Evolutionary conservation across 2,888 invertebrate species (phyloP).

Genomic region (Drosophila siamana): DNA sequence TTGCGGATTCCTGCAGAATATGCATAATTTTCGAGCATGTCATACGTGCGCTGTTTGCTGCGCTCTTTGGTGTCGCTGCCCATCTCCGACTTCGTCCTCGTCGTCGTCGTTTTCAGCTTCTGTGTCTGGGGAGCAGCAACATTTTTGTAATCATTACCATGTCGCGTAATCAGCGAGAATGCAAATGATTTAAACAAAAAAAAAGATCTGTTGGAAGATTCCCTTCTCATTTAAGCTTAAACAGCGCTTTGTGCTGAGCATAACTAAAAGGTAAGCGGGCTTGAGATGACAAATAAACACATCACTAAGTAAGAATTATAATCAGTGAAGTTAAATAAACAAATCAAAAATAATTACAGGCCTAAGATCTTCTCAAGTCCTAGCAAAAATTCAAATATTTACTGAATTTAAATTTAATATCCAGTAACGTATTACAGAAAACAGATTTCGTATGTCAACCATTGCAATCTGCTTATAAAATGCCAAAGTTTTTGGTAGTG

Average conservation of each 20-base stretch:
- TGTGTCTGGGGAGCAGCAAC: constrained; percentile 16
- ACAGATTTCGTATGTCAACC: background rate
- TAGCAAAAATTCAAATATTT: too few species aligned
- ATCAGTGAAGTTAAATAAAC: too few species aligned
- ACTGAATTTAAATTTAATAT: background rate
- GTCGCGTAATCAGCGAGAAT: constrained; percentile 75
- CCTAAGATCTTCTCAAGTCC: too few species aligned
- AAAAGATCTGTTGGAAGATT: constrained; percentile 33
- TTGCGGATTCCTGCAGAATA: constrained; percentile 65
- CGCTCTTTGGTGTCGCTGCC: constrained; percentile 38
- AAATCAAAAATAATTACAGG: too few species aligned
- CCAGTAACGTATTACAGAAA: background rate
- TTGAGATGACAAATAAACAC: background rate
- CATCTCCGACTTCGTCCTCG: background rate
- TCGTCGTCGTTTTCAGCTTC: background rate
- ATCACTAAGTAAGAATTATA: background rate
- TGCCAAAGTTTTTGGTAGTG: constrained; percentile 10
- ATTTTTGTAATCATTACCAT: constrained; percentile 79
- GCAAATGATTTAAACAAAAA: constrained; percentile 58
- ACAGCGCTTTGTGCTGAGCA: constrained; percentile 1
- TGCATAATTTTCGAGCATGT: constrained; percentile 76
- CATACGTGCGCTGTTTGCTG: constrained; percentile 56
- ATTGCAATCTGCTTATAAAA: background rate
- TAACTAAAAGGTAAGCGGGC: background rate
- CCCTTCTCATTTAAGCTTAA: constrained; percentile 24